Percentiles rank a stretch among this genome's conserved stretches.
Conservation (phyloP, 2,888 invertebrate species). For the Dione juno region DNA sequence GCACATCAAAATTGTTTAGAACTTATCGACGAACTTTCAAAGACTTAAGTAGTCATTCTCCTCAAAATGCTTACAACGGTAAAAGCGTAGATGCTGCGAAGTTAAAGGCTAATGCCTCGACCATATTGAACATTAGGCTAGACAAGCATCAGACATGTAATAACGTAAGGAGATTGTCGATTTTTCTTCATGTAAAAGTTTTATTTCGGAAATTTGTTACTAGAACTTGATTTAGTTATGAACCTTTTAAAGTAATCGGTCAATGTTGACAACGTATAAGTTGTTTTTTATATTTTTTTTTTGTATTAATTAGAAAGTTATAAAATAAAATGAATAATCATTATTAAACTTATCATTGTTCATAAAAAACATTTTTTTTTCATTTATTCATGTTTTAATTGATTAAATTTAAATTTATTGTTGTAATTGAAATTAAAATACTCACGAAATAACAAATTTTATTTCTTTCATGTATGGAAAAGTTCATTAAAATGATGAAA, state of each 20-base stretch:
- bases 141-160: conserved; percentile 19
- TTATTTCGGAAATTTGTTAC: not conserved
- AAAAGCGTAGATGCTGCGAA: conserved; percentile 55
- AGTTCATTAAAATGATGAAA: conserved; percentile 40
- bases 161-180: conserved; percentile 4
- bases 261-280: not conserved
- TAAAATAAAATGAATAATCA: no score
- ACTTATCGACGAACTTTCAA: conserved; percentile 35
- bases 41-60: conserved; percentile 37
- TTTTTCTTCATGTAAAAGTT: not conserved
- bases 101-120: conserved; percentile 51
- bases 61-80: conserved; percentile 46
- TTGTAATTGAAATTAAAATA: no score
- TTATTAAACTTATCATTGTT: no score
- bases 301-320: no score
- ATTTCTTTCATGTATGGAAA: not conserved
- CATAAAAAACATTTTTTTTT: no score
- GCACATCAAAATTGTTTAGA: conserved; percentile 31
- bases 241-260: not conserved
- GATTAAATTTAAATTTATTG: no score
- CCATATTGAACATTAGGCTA: conserved; percentile 24
- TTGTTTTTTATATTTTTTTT: not conserved
- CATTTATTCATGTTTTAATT: no score
- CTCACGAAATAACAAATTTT: no score
- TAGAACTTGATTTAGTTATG: not conserved